Conservation (phyloP, 2,113 vertebrate genomes). For the Ardeotis arabs region DNA sequence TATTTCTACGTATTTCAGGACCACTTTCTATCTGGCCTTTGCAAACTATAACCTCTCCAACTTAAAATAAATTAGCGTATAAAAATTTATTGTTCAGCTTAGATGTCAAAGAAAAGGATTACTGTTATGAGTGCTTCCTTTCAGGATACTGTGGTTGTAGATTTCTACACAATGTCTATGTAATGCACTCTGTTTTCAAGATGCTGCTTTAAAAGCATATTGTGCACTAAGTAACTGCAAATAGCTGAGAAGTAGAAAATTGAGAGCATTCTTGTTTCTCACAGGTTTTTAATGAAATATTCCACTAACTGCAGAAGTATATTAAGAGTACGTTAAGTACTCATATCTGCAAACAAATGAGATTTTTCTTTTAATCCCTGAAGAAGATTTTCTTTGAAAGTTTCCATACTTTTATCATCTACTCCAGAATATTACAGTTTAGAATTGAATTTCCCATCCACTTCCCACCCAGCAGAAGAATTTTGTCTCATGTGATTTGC, state of each 20-base stretch:
- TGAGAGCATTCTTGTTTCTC: not conserved
- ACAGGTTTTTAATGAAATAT: not conserved
- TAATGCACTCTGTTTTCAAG: not conserved
- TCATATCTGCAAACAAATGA: not conserved
- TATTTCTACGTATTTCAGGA: not conserved
- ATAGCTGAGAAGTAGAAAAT: not conserved
- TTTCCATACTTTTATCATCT: not conserved
- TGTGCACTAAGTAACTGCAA: not conserved
- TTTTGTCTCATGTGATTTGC: not conserved
- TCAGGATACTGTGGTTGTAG: not conserved
- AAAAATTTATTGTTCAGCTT: not conserved
- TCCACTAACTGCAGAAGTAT: not conserved
- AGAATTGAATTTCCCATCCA: not conserved
- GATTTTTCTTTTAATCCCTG: not conserved
- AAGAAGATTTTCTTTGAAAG: not conserved
- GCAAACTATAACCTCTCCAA: not conserved
- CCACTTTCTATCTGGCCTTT: not conserved
- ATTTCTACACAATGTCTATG: not conserved
- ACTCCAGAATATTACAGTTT: not conserved
- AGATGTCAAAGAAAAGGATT: not conserved
- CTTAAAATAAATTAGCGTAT: not conserved
- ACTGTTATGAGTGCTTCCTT: not conserved
- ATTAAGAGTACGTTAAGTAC: not conserved
- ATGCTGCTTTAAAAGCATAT: not conserved
- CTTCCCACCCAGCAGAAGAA: not conserved